Conservation (phyloP, 2,797 vertebrate species). For the Tadarida brasiliensis region DNA sequence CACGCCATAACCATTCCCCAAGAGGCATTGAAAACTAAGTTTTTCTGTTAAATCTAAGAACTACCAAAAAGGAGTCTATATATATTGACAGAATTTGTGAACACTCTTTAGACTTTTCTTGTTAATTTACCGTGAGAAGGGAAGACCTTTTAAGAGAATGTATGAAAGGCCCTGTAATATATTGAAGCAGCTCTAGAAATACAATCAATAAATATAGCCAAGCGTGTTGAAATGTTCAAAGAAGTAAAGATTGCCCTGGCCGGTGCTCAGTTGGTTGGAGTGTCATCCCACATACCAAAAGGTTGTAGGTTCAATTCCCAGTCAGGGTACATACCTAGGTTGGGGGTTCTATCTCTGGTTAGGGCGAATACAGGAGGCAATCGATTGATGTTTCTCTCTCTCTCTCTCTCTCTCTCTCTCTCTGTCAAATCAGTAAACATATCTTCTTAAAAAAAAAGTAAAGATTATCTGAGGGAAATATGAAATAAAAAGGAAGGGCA, state of each 20-base stretch:
- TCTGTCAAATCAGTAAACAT: neutral
- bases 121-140: neutral
- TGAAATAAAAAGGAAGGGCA: neutral
- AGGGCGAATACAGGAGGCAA: neutral
- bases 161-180: neutral
- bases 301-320: neutral
- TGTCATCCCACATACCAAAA: neutral
- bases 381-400: neutral
- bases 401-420: neutral
- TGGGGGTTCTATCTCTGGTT: neutral
- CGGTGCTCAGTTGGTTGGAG: neutral
- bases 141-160: neutral
- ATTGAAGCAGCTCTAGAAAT: conserved; percentile 8
- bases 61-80: neutral
- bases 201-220: neutral
- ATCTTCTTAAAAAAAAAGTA: conserved; percentile 27
- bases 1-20: neutral
- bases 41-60: neutral
- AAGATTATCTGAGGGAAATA: neutral
- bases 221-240: conserved; percentile 26
- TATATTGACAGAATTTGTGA: neutral
- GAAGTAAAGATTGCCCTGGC: conserved; percentile 5
- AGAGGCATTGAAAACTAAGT: conserved; percentile 14
- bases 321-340: no score
- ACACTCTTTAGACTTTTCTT: neutral